These are phyloP conservation scores for Lamellibrachia satsuma DNA, from an alignment of 2,888 invertebrate species.

Conservation along the genomic window DNA sequence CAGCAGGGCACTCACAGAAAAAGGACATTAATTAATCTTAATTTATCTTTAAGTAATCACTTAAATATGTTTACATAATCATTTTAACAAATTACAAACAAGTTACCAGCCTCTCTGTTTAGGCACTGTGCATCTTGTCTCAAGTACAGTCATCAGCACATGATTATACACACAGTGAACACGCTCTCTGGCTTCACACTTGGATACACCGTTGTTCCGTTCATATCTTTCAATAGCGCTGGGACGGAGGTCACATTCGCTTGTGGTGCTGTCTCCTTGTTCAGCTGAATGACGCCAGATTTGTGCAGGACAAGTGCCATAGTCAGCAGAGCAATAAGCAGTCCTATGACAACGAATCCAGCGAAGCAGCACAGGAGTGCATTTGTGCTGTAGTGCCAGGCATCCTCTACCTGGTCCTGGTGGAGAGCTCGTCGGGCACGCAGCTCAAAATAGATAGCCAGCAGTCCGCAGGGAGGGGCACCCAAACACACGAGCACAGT, in stretches of 20 bases:
- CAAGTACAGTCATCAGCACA: background rate
- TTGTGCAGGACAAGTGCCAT: background rate
- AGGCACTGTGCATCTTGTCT: background rate
- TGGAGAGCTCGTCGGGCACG: background rate
- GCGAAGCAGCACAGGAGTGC: background rate
- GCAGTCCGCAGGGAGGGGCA: background rate
- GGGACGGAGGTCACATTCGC: background rate
- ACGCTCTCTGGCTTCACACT: background rate
- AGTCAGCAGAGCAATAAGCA: background rate
- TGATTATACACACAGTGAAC: background rate
- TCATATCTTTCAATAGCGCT: background rate
- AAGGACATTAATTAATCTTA: too few species aligned
- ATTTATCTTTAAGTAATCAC: too few species aligned
- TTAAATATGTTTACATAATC: background rate
- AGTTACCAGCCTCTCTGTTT: too few species aligned
- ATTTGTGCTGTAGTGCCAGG: background rate
- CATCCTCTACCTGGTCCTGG: background rate
- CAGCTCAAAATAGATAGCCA: constrained; percentile 9
- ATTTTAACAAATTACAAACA: background rate
- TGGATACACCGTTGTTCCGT: background rate
- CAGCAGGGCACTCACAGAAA: background rate
- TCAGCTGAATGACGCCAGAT: background rate
- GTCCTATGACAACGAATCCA: background rate
- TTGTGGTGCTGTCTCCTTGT: background rate
- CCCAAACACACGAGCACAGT: background rate